Evolutionary conservation across 2,113 vertebrate genomes (phyloP), one percentile per base, ranked within the genome.

Genomic region (Chionodraco myersi): DNA sequence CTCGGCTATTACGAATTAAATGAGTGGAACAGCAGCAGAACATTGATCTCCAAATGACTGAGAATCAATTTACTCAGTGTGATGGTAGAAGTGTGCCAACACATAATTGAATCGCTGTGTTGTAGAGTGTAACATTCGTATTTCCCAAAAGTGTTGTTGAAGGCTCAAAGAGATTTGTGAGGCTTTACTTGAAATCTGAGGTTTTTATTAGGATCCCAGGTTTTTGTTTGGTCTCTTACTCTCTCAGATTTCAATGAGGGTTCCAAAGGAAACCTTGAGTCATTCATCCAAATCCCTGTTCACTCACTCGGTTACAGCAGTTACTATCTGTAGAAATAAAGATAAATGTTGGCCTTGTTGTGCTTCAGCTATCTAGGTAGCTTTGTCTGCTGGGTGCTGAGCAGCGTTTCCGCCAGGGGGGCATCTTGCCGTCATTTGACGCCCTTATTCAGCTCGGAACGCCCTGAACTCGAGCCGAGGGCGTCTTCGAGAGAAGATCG

Each of bases 11-110:
- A 68, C 1, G 14, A 63, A 67, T 48, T 47, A 60, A 75, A 72
- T 63, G 69, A 86, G 67, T 34, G 23, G 57, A 74, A 65, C 5
- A 6, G 62, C 47, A 12, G 64, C 75, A 72, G 26, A 76, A 64
- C 85, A 82, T 62, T 49, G 64, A n/a, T 45, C 49, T 59, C 14
- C 58, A 66, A 85, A 85, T 76, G 10, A 79, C 72, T 5, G 67
- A 63, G 66, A 81, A 72, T 81, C 82, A 67, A 77, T 80, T 85
- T 70, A 57, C 56, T 48, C 53, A 53, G 65, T 10, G 41, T 52
- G 72, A 44, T 74, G 65, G 61, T 63, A 30, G 53, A 36, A 52
- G 36, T n/a, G 1, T 49, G 73, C 57, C 41, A 0, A 23, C 23
- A 4, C 44, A 21, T 75, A 53, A 77, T 57, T 30, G 15, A 73